phyloP scores from a whole-genome alignment of 1,140 invertebrate genomes.

The Drosophila tropicalis region DNA sequence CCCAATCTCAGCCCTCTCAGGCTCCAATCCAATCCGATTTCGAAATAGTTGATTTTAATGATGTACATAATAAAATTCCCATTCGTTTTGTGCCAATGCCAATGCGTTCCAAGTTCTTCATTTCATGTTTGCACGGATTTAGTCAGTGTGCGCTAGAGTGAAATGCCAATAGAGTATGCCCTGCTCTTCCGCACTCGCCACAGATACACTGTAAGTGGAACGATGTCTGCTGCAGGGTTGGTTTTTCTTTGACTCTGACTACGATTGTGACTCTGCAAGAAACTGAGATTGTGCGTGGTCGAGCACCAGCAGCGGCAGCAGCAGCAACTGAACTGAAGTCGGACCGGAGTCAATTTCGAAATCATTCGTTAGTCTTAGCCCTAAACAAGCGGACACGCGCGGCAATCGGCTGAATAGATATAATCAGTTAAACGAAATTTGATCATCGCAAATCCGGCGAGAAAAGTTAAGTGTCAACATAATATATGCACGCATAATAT shows the following conservation, averaged over 20 bases:
- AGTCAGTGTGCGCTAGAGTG: slow-evolving; percentile 35
- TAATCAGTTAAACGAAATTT: slow-evolving; percentile 28
- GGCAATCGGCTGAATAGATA: slow-evolving; percentile 39
- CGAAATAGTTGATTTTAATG: slow-evolving; percentile 83
- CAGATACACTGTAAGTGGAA: slow-evolving; percentile 44
- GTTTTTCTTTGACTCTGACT: slow-evolving; percentile 41
- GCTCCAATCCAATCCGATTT: slow-evolving; percentile 82
- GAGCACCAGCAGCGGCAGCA: slow-evolving; percentile 20
- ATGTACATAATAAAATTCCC: slow-evolving; percentile 83
- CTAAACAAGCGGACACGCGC: slow-evolving; percentile 81
- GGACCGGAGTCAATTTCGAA: slow-evolving; percentile 74
- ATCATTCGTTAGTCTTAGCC: slow-evolving; percentile 82
- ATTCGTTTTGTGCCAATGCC: slow-evolving; percentile 83
- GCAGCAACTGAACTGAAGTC: not conserved
- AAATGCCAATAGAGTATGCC: not conserved
- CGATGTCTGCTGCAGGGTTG: slow-evolving; percentile 44
- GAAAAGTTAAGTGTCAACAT: not conserved
- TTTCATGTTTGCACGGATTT: slow-evolving; percentile 72
- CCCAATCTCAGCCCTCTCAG: slow-evolving; percentile 34
- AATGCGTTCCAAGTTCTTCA: slow-evolving; percentile 68
- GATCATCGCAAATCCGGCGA: slow-evolving; percentile 9
- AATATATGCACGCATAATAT: slow-evolving; percentile 11
- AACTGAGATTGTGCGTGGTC: slow-evolving; percentile 55
- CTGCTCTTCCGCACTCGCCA: slow-evolving; percentile 21
- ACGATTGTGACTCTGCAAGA: slow-evolving; percentile 33